These are phyloP conservation scores for Elanus axillaris DNA, from an alignment of 2,113 vertebrate species.

Conservation along the genomic window DNA sequence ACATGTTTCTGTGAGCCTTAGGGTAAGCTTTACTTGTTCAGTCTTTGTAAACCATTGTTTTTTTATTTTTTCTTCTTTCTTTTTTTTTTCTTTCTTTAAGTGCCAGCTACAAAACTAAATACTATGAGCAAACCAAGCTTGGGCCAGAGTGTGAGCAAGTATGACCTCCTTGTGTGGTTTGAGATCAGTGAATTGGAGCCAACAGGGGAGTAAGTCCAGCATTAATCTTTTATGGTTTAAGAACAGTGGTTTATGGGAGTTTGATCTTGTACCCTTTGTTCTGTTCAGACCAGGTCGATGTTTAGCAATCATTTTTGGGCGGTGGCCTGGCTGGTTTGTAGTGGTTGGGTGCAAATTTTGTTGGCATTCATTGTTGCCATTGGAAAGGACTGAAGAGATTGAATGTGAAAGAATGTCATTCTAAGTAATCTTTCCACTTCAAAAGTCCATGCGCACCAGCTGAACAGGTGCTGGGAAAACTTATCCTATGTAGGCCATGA, in stretches of 20 bases:
- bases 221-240: background rate
- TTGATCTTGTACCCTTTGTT: background rate
- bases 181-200: constrained; percentile 99
- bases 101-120: constrained; percentile 95
- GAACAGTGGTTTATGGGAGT: background rate
- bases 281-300: background rate
- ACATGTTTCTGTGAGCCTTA: background rate
- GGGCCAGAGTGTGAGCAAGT: constrained; percentile 97
- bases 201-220: constrained; percentile 92
- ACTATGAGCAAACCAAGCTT: constrained; percentile 93
- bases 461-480: background rate
- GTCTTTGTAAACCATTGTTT: background rate
- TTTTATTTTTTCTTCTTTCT: background rate
- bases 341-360: background rate
- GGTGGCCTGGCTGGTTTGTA: background rate
- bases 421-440: background rate
- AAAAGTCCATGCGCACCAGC: background rate
- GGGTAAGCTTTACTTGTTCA: background rate
- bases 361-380: background rate
- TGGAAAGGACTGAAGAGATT: background rate
- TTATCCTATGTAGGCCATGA: background rate
- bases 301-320: background rate
- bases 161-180: constrained; percentile 97
- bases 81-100: constrained; percentile 57
- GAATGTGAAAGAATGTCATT: background rate